Percentiles rank a stretch among this genome's conserved stretches.
Evolutionary conservation across 1,140 invertebrate genomes (phyloP).

Genomic region (Teleogryllus occipitalis): DNA sequence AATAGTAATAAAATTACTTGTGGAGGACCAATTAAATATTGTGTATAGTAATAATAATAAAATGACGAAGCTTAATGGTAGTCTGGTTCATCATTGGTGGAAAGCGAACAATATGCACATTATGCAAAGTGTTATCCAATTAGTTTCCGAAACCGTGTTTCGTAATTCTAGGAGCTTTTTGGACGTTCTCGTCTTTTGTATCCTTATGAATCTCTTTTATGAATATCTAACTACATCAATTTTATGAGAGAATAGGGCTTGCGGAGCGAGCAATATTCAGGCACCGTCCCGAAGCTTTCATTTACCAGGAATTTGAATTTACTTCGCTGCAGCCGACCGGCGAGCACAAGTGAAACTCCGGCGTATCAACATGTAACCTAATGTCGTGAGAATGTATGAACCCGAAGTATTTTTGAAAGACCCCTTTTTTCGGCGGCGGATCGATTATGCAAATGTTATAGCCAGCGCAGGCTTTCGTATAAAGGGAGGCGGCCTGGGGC

Average conservation of each 20-base stretch:
- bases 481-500: background rate
- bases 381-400: background rate
- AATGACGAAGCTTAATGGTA: background rate
- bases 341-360: background rate
- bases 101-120: background rate
- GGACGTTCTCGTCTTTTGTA: background rate
- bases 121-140: background rate
- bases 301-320: background rate
- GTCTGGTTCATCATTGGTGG: background rate
- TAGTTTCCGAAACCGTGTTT: background rate
- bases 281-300: background rate
- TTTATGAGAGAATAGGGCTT: background rate
- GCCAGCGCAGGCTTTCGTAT: background rate
- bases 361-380: too few species aligned
- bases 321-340: background rate
- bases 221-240: constrained; percentile 1
- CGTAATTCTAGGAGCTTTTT: background rate
- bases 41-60: too few species aligned
- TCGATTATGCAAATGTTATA: background rate
- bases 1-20: too few species aligned
- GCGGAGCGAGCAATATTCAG: background rate
- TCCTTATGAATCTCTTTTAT: background rate
- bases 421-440: background rate
- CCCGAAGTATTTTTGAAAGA: background rate
- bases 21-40: too few species aligned